Base-by-base conservation (phyloP, 30 jellyfish, hydroid and myxozoan genomes). In the Hydractinia echinata region DNA sequence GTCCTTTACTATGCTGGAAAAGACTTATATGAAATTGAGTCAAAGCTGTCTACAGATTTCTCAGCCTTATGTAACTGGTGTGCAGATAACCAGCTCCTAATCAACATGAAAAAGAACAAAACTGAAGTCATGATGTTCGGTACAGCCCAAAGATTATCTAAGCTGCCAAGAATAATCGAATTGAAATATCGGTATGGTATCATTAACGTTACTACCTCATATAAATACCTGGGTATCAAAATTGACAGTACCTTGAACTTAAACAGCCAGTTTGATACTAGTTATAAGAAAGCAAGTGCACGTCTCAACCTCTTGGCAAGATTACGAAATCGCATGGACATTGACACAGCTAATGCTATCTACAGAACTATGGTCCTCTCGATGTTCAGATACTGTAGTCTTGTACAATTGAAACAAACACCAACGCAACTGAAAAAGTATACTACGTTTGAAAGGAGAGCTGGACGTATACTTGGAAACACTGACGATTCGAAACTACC, bases 271-370 rank as follows among this genome's bases (percentile, higher is more conserved):
- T 58, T 58, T 58, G 69, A 58, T 58, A n/a, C 3, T 58, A 3
- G 3, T 58, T 58, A 58, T 58, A 58, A 58, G 69, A 58, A 58
- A 13, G 69, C 1, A 58, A 58, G 69, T 58, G 69, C 69, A 11
- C 69, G 69, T 16, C 69, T 58, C 69, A 58, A 58, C 69, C 69
- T 58, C 18, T 58, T 58, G 69, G 69, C 69, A 58, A 58, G 69
- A 58, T 58, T 58, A 58, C 69, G 69, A 13, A 30, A 30, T 30
- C 44, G 44, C 44, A 58, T 58, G 69, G 69, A 58, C 19, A 16
- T 58, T 58, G 69, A 58, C 69, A 58, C 3, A 58, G 69, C 69
- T 58, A 58, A 58, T 58, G 69, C 69, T 58, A 58, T 58, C 69
- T 30, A 30, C 44, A 30, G 2, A 30, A 30, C 44, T 30, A 30